Conservation (phyloP, 2,888 invertebrate genomes). For the Brachyopa scutellaris region DNA sequence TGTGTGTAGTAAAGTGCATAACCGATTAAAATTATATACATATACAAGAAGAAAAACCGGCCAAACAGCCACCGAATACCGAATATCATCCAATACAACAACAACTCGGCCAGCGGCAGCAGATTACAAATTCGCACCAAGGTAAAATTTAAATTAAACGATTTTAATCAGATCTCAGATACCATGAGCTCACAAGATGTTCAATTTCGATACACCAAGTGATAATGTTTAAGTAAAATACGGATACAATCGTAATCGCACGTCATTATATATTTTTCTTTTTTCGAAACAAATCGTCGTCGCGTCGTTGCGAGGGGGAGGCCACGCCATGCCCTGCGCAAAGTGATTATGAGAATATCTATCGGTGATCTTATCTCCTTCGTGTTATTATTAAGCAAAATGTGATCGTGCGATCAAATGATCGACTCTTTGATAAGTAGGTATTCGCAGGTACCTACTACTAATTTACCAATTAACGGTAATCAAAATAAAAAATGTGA, state of each 20-base stretch:
- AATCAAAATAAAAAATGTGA: too few species aligned
- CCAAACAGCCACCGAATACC: conserved; percentile 66
- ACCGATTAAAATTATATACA: conserved; percentile 69
- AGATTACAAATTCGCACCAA: conserved; percentile 55
- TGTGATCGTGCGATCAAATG: background rate
- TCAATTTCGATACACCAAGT: conserved; percentile 42
- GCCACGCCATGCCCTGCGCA: background rate
- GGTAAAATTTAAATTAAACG: conserved; percentile 47
- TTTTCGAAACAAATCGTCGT: conserved; percentile 2
- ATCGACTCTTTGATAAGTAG: background rate
- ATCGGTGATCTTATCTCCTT: background rate
- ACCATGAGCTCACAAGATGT: conserved; percentile 55
- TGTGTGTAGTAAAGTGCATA: conserved; percentile 73
- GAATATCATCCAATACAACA: conserved; percentile 41
- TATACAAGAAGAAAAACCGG: conserved; percentile 1
- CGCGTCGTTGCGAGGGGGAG: background rate
- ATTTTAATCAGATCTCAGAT: conserved; percentile 58
- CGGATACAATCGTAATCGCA: background rate
- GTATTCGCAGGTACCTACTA: too few species aligned
- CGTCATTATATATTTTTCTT: background rate
- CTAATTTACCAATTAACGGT: too few species aligned
- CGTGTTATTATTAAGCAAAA: background rate
- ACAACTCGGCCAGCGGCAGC: background rate
- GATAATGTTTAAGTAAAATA: conserved; percentile 25
- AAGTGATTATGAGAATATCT: background rate